phyloP scores from a whole-genome alignment of 2,888 invertebrate species.

The Pandemis heparana region DNA sequence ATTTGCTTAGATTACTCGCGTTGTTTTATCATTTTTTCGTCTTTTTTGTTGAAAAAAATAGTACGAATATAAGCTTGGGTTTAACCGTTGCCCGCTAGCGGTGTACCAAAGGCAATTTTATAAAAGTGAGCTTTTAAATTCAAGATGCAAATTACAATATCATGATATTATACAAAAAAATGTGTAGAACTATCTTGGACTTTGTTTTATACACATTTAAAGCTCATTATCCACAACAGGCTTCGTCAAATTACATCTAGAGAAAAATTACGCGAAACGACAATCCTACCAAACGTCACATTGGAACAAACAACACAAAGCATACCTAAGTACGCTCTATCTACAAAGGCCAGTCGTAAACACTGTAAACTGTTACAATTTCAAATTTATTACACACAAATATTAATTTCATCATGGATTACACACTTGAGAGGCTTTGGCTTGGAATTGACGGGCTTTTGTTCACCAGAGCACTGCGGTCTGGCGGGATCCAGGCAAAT shows the following conservation, averaged over 20 bases:
- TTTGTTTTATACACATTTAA: too few relatives aligned
- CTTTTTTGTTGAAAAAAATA: neutral
- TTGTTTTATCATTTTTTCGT: constrained; percentile 2
- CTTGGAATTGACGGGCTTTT: constrained; percentile 29
- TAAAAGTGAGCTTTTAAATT: neutral
- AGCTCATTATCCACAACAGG: too few relatives aligned
- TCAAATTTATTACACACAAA: neutral
- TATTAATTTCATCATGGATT: constrained; percentile 17
- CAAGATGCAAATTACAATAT: neutral
- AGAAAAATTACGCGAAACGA: too few relatives aligned
- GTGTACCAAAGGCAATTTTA: neutral
- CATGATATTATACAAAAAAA: neutral
- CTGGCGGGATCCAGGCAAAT: constrained; percentile 19
- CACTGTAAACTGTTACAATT: neutral
- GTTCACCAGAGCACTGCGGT: constrained; percentile 7
- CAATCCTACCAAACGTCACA: too few relatives aligned
- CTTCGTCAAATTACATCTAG: too few relatives aligned
- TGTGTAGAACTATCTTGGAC: neutral
- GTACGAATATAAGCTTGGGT: neutral
- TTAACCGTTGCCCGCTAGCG: neutral
- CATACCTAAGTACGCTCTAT: too few relatives aligned
- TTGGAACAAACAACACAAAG: too few relatives aligned
- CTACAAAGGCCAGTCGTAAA: too few relatives aligned
- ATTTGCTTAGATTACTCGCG: constrained; percentile 14
- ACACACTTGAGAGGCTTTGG: constrained; percentile 2